A percentile compares a stretch with the other conserved stretches of the same genome.
These are phyloP conservation scores for Phymanthus crucifer DNA, from an alignment of 92 coral and sea anemone genomes.

Conservation along the genomic window DNA sequence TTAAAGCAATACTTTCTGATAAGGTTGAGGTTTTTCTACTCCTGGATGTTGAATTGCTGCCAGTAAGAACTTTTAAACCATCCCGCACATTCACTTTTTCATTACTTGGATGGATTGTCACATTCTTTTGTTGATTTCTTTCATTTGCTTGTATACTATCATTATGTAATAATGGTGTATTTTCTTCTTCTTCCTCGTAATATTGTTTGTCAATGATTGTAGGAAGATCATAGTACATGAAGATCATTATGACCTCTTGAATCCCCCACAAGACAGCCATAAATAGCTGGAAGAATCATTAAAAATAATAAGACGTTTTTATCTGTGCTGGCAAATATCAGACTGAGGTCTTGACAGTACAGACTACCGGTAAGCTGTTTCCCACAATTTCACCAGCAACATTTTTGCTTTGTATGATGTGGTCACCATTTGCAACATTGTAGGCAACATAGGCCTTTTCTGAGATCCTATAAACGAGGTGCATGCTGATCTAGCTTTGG, in stretches of 20 bases:
- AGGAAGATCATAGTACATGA: slow-evolving; percentile 77
- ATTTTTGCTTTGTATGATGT: no score
- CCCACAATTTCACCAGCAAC: background rate
- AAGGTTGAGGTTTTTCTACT: slow-evolving; percentile 21
- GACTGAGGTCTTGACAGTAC: no score
- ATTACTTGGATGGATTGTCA: background rate
- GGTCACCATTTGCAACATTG: no score
- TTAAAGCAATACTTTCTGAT: slow-evolving; percentile 45
- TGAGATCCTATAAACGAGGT: no score
- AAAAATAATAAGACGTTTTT: no score
- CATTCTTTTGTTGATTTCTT: background rate
- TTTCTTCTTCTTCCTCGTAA: slow-evolving; percentile 19
- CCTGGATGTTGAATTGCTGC: background rate
- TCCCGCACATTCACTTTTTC: background rate
- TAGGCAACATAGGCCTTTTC: no score
- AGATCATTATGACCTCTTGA: slow-evolving; percentile 65
- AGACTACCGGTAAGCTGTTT: no score
- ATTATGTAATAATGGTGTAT: slow-evolving; percentile 19
- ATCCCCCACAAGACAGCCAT: slow-evolving; percentile 82
- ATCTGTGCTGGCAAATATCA: no score
- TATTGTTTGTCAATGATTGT: slow-evolving; percentile 1
- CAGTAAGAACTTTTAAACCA: background rate
- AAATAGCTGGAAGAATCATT: slow-evolving; percentile 64
- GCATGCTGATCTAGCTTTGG: no score
- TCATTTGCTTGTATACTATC: slow-evolving; percentile 15